Conservation (phyloP, 2,888 invertebrate genomes). For the Branchinecta sandiegonensis region DNA sequence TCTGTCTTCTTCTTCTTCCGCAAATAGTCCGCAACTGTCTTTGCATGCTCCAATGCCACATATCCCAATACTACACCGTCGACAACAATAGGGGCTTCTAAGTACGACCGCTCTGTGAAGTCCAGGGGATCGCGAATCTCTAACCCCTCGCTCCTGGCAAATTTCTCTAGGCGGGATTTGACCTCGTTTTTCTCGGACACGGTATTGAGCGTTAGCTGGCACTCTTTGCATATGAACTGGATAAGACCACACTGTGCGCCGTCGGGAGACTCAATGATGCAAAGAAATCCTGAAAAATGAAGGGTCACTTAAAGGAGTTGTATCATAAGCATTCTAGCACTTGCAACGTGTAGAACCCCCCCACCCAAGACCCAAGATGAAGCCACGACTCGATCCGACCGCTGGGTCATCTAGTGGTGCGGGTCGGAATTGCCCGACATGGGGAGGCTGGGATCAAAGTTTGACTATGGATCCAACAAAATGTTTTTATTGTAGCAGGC, state of each 20-base stretch:
- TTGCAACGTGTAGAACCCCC: too few relatives aligned
- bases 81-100: background rate
- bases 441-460: too few relatives aligned
- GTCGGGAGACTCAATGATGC: slow-evolving; percentile 10
- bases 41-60: background rate
- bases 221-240: slow-evolving; percentile 10
- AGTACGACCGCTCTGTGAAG: background rate
- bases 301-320: too few relatives aligned
- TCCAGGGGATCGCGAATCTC: background rate
- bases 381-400: too few relatives aligned
- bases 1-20: background rate
- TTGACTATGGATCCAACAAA: too few relatives aligned
- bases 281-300: background rate
- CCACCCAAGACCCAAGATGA: too few relatives aligned
- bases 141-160: background rate
- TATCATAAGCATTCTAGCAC: too few relatives aligned
- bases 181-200: background rate
- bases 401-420: too few relatives aligned
- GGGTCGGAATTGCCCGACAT: too few relatives aligned
- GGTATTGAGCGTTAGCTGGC: background rate
- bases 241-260: slow-evolving; percentile 1
- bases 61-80: background rate
- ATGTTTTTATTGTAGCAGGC: too few relatives aligned
- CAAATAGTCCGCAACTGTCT: background rate
- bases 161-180: background rate